phyloP scores from a whole-genome alignment of 2,797 vertebrate species.

The Gymnothorax reevesii region DNA sequence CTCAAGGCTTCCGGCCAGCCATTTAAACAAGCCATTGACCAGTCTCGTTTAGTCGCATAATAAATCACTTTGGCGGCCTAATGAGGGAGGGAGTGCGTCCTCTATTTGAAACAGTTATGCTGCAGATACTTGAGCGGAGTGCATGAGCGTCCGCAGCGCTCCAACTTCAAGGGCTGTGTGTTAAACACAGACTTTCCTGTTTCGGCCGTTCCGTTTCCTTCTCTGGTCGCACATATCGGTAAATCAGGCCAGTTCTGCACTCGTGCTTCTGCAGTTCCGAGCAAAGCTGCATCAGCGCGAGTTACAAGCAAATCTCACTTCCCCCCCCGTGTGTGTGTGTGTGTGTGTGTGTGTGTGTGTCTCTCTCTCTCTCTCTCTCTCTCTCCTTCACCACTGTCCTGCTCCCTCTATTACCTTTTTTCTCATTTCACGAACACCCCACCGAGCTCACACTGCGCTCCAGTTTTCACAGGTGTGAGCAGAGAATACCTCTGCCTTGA shows the following conservation, averaged over 20 bases:
- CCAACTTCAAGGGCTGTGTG: not conserved
- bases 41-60: not conserved
- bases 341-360: not conserved
- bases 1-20: not conserved
- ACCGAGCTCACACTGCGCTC: not conserved
- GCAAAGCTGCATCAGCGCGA: not conserved
- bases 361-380: not conserved
- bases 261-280: not conserved
- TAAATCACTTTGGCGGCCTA: not conserved
- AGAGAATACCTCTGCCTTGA: not conserved
- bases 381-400: too few species aligned
- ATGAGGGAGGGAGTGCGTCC: not conserved
- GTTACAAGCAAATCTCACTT: not conserved
- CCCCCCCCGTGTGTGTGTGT: not conserved
- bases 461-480: not conserved
- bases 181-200: not conserved
- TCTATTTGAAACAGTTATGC: not conserved
- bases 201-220: not conserved
- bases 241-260: constrained; percentile 5
- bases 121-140: not conserved
- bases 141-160: not conserved
- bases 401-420: too few species aligned
- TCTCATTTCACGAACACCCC: too few species aligned
- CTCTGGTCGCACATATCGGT: not conserved
- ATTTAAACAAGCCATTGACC: too few species aligned